Conservation (phyloP, 2,797 vertebrate species). For the Urosaurus nigricauda region DNA sequence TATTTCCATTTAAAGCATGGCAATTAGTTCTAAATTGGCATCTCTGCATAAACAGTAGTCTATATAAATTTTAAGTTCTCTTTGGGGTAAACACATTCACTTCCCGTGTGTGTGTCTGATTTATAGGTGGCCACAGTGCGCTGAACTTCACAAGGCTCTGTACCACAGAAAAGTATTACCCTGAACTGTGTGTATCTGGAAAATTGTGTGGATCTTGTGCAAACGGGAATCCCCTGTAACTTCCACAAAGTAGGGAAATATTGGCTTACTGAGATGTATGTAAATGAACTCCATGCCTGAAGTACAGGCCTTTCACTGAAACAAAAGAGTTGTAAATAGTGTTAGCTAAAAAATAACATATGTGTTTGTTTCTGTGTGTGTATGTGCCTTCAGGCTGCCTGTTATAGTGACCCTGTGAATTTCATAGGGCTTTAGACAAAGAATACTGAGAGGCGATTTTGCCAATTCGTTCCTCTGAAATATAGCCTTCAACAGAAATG, state of each 20-base stretch:
- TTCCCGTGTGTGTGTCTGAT: background rate
- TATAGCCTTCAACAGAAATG: no score
- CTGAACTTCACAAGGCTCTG: background rate
- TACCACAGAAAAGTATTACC: background rate
- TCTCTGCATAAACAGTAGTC: background rate
- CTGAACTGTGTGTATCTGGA: background rate
- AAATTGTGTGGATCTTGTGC: background rate
- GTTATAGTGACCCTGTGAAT: no score
- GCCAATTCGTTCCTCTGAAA: no score
- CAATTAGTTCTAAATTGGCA: background rate
- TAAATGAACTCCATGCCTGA: background rate
- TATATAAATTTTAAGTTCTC: background rate
- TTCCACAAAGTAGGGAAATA: background rate
- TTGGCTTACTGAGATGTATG: background rate
- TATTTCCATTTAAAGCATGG: no score
- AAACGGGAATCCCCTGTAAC: background rate
- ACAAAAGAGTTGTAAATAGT: background rate
- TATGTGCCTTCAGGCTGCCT: no score
- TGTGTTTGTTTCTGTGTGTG: no score
- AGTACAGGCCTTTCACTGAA: background rate
- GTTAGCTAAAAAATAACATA: background rate
- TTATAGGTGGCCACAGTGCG: background rate
- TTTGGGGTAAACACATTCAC: background rate
- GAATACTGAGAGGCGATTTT: no score
- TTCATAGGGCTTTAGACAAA: no score